Percentiles rank a stretch among this genome's conserved stretches.
phyloP scores from a whole-genome alignment of 1,140 invertebrate species.

The Saxidomus purpurata region DNA sequence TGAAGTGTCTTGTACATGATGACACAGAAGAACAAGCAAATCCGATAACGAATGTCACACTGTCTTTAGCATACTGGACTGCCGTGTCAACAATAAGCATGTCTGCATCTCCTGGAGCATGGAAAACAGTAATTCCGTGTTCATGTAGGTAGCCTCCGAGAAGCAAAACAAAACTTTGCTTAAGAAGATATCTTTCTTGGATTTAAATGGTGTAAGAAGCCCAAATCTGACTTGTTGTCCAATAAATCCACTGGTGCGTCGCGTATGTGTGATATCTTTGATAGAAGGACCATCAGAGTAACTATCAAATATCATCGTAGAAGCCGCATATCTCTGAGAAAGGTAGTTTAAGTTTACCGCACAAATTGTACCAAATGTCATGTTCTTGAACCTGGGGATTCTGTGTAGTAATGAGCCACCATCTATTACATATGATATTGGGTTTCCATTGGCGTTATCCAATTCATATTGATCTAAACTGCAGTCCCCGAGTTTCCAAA shows the following conservation, averaged over 20 bases:
- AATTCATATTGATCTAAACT: not conserved
- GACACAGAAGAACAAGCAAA: slow-evolving; percentile 67
- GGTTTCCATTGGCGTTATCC: not conserved
- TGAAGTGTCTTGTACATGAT: not conserved
- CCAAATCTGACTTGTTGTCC: slow-evolving; percentile 35
- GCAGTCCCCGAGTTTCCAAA: slow-evolving; percentile 57
- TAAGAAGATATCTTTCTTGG: slow-evolving; percentile 68
- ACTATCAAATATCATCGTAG: slow-evolving; percentile 57
- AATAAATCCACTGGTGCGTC: slow-evolving; percentile 36
- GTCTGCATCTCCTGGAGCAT: slow-evolving; percentile 69
- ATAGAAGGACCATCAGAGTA: slow-evolving; percentile 54
- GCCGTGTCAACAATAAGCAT: slow-evolving; percentile 67
- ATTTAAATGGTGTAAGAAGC: slow-evolving; percentile 14
- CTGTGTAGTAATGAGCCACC: slow-evolving; percentile 67
- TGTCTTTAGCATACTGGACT: not conserved
- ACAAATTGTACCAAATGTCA: slow-evolving; percentile 38
- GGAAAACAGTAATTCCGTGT: slow-evolving; percentile 22
- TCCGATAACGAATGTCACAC: slow-evolving; percentile 61
- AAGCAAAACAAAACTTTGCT: slow-evolving; percentile 66
- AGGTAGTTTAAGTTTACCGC: slow-evolving; percentile 37
- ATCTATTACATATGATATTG: slow-evolving; percentile 62
- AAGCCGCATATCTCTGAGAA: slow-evolving; percentile 7
- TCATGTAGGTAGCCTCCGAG: slow-evolving; percentile 46
- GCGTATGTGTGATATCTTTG: slow-evolving; percentile 56
- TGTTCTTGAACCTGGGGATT: slow-evolving; percentile 56